phyloP scores from a whole-genome alignment of 1,140 invertebrate species.

The Oedothorax gibbosus region DNA sequence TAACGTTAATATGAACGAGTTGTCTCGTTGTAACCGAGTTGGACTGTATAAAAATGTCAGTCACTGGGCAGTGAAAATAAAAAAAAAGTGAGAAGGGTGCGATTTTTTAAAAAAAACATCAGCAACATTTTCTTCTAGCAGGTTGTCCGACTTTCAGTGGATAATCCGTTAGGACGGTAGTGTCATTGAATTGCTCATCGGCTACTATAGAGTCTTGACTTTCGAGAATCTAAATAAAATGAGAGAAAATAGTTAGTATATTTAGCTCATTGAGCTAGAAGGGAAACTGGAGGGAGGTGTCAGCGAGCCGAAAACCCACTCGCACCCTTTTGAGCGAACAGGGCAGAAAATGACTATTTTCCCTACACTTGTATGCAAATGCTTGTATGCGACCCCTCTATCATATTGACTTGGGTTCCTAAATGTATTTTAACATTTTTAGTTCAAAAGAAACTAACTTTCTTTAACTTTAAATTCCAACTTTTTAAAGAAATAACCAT shows the following conservation, averaged over 20 bases:
- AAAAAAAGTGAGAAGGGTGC: not conserved
- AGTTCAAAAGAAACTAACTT: too few relatives aligned
- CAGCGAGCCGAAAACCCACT: too few relatives aligned
- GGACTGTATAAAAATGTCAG: not conserved
- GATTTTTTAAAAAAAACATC: not conserved
- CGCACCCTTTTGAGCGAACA: too few relatives aligned
- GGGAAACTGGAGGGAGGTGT: not conserved
- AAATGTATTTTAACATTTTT: too few relatives aligned
- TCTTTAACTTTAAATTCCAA: too few relatives aligned
- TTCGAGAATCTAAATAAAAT: slow-evolving; percentile 48
- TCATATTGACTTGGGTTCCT: too few relatives aligned
- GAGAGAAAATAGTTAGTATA: not conserved
- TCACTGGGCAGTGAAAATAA: slow-evolving; percentile 6
- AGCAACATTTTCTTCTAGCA: slow-evolving; percentile 29
- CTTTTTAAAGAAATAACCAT: too few relatives aligned
- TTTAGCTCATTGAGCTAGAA: not conserved
- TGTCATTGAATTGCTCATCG: slow-evolving; percentile 40
- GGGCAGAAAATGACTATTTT: too few relatives aligned
- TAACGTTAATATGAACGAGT: too few relatives aligned
- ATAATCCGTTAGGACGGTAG: slow-evolving; percentile 31
- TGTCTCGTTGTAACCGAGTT: too few relatives aligned
- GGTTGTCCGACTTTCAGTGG: slow-evolving; percentile 29
- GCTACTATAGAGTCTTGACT: slow-evolving; percentile 51
- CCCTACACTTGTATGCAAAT: too few relatives aligned
- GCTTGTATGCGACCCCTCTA: too few relatives aligned